phyloP scores from a whole-genome alignment of 2,113 vertebrate genomes.

The Passer domesticus region DNA sequence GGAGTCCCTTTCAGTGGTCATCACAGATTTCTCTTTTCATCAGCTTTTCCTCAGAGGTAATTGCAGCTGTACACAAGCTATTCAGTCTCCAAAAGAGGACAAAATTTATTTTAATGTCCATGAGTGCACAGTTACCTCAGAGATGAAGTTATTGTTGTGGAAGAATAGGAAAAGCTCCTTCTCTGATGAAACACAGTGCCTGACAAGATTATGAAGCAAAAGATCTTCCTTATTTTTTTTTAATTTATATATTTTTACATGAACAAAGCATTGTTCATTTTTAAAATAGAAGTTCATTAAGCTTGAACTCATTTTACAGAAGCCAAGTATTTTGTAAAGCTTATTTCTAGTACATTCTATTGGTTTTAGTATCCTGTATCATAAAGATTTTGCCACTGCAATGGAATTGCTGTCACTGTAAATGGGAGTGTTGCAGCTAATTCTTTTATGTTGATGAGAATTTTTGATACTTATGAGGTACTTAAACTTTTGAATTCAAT shows the following conservation, averaged over 20 bases:
- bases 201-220: slow-evolving; percentile 16
- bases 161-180: slow-evolving; percentile 25
- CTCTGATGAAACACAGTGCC: background rate
- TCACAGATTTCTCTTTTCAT: slow-evolving; percentile 40
- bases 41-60: slow-evolving; percentile 52
- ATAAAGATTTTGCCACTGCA: background rate
- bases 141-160: slow-evolving; percentile 34
- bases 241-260: background rate
- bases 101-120: slow-evolving; percentile 54
- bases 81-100: slow-evolving; percentile 29
- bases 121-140: slow-evolving; percentile 22
- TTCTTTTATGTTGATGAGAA: background rate
- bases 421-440: background rate
- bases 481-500: background rate
- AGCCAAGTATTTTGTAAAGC: background rate
- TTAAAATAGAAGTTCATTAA: background rate
- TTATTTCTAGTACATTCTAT: background rate
- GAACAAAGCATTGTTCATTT: background rate
- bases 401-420: background rate
- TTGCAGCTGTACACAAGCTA: slow-evolving; percentile 28
- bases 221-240: background rate
- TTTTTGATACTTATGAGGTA: background rate
- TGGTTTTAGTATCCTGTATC: background rate
- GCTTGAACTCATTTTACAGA: background rate
- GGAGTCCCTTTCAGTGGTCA: slow-evolving; percentile 48